Base-by-base conservation (phyloP, 2,888 invertebrate species). In the Elegia similella region DNA sequence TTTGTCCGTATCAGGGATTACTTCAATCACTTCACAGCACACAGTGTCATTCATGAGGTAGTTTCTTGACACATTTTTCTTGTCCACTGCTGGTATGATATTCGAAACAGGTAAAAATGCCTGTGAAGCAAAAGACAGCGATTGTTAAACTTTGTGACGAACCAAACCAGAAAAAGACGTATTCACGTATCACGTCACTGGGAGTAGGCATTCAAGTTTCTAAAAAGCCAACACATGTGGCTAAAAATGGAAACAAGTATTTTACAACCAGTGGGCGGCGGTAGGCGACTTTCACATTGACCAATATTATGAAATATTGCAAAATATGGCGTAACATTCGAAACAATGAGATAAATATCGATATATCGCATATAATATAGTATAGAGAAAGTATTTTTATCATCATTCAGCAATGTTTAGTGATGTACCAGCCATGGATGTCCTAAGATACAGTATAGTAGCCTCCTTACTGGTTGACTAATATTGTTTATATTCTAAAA, bases 1-100 rank as follows among this genome's bases (percentile, higher is more conserved):
- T 92, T 97, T 97, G 90, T 97, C 96, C 56, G 95, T 95, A 83
- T 97, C 96, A 50, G 96, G 95, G 80, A 95, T 96, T 64, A 96
- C 95, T 93, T 96, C 96, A 74, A 97, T 93, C 55, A 97, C 95
- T 92, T 97, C 97, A 85, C 97, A 97, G 93, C 97, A 96, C 59
- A 97, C 95, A 72, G 95, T 95, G 91, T 97, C 97, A 92, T 95
- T 95, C 87, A 94, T 93, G 86, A 95, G 94, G 93, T 95, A 96
- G 87, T 93, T 93, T 83, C 96, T 94, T 82, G 94, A 93, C 63
- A 95, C 93, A 82, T 94, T 95, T 83, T 95, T 95, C 92, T 96
- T 96, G 93, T 96, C 96, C 79, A 95, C 93, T 50, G 95, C 95
- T 60, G 95, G 95, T 86, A 95, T 94, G 86, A 95, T 93, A 90